Base-by-base conservation (phyloP, 2,888 invertebrate genomes). In the Oscheius sp. region DNA sequence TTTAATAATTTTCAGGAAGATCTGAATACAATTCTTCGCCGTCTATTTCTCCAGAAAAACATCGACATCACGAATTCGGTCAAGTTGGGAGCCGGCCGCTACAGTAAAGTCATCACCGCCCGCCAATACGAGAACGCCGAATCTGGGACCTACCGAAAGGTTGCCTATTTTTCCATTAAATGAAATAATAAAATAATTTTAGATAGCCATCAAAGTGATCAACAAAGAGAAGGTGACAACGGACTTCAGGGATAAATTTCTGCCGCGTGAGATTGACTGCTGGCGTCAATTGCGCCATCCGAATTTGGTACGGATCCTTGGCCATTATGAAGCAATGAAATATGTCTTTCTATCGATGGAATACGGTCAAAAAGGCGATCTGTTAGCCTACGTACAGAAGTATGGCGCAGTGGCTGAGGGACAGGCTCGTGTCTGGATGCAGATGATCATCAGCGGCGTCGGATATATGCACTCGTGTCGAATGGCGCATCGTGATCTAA, bases 321-420 rank as follows among this genome's bases (percentile, higher is more conserved):
- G 78, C 9, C 82, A 82, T 27, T 82, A 83, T 59, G 79, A 81
- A 55, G 68, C 75, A 16, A 56, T 69, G 63, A 75, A 79, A 29
- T 79, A 80, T 72, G 78, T 83, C n/a, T 90, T 89, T 75, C 88
- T 90, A 86, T 83, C 90, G 12, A 85, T 90, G 74, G 90, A 90
- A 76, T 90, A 87, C 75, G 90, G 89, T 6, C 83, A 84, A 64
- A 86, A 88, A 41, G 90, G 90, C 5, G 90, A 90, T 78, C 86
- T 89, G 66, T 84, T 85, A 27, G 58, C 76, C 18, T 89, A 87
- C 76, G 89, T 90, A n/a, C 90, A 90, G 80, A 86, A 87, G 59
- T 81, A 86, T 25, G 90, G 90, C 2, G 88, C 90, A 1, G 81
- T 90, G 41, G 81, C 85, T 25, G 90, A 90, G 76, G 64, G 74